Base-by-base conservation (phyloP, 1,140 invertebrate species). In the Grapholita molesta region DNA sequence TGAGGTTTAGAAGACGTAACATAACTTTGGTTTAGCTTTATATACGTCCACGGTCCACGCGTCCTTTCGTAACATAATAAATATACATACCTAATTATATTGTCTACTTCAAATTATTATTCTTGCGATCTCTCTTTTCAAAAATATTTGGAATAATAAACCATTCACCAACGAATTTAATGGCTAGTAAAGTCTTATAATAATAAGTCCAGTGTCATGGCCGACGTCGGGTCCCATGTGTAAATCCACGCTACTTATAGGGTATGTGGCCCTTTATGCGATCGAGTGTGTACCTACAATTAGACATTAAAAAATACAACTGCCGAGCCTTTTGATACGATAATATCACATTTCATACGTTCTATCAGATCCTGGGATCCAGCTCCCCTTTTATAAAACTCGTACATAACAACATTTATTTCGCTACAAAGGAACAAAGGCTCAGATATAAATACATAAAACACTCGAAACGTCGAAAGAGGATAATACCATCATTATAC, bases 401-500 rank as follows among this genome's bases (percentile, higher is more conserved):
- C 64, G 69, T 84, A 86, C 35, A 87, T 85, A 88, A 70, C 73
- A 70, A 78, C 79, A 86, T 91, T 83, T 82, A 88, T 88, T 78
- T 86, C 71, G 71, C 77, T 78, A 87, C 84, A 88, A 90, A 82
- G 83, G 86, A 85, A 91, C 88, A 91, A 91, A 89, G 80, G 82
- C 68, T 78, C 68, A 76, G 84, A 79, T 86, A 85, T 82, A 84
- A 81, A 78, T 88, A 91, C 74, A 91, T 91, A 91, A 90, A 91
- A 90, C 89, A 91, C 88, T 91, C 76, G 78, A 91, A 86, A 86
- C 77, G 82, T 85, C 80, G 75, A 85, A 82, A 87, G 79, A 83
- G 85, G 79, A 91, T 90, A 91, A 90, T 86, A 81, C 84, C 80
- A 83, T 91, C 87, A 91, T 91, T 91, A 91, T 88, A 89, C 75